phyloP scores from a whole-genome alignment of 2,113 vertebrate species.

The Hippocampus zosterae region DNA sequence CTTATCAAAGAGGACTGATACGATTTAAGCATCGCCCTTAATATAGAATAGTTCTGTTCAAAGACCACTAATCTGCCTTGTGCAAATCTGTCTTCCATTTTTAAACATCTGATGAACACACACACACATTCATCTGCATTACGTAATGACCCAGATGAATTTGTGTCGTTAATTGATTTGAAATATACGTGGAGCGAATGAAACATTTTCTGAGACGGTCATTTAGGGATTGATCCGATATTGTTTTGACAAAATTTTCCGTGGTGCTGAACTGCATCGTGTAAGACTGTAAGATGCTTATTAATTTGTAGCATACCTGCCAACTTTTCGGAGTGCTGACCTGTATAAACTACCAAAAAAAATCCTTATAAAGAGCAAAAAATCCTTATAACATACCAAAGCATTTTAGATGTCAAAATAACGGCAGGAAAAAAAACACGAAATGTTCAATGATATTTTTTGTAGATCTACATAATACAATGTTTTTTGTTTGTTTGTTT shows the following conservation, averaged over 20 bases:
- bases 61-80: slow-evolving; percentile 79
- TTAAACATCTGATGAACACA: background rate
- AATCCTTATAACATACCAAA: too few species aligned
- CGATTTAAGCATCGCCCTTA: slow-evolving; percentile 87
- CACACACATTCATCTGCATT: background rate
- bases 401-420: too few species aligned
- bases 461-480: too few species aligned
- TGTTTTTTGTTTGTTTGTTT: too few species aligned
- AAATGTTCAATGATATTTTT: too few species aligned
- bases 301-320: too few species aligned
- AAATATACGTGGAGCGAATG: background rate
- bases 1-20: slow-evolving; percentile 91
- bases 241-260: background rate
- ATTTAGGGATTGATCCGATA: background rate
- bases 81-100: slow-evolving; percentile 51
- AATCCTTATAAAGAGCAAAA: too few species aligned
- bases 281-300: too few species aligned
- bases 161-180: background rate
- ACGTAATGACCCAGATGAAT: background rate
- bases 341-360: too few species aligned
- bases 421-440: too few species aligned
- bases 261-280: background rate
- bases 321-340: too few species aligned
- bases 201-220: background rate
- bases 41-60: slow-evolving; percentile 86